Conservation (phyloP, 2,888 invertebrate species). For the Leptopterna dolabrata region DNA sequence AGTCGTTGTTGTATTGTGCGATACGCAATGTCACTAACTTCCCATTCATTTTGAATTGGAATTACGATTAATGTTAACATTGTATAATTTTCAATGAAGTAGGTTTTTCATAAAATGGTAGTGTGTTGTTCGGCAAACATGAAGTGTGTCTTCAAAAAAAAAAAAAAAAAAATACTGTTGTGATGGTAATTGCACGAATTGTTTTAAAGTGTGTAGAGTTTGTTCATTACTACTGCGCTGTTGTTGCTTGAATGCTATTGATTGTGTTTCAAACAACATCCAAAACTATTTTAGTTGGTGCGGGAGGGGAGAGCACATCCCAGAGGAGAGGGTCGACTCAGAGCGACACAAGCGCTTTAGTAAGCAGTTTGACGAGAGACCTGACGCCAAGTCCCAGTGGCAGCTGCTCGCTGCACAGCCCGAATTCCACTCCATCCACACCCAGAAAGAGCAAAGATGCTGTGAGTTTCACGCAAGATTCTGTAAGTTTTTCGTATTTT, state of each 20-base stretch:
- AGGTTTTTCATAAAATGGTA: too few relatives aligned
- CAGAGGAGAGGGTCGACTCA: conserved; percentile 69
- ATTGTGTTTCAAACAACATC: too few relatives aligned
- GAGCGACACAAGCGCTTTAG: conserved; percentile 74
- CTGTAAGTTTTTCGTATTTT: too few relatives aligned
- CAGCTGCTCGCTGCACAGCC: conserved; percentile 64
- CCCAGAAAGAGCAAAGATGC: conserved; percentile 68
- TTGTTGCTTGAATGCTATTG: too few relatives aligned
- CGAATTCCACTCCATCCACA: conserved; percentile 68
- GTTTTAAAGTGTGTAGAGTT: too few relatives aligned
- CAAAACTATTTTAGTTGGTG: conserved; percentile 36
- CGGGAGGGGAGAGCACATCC: conserved; percentile 55
- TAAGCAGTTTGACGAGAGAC: conserved; percentile 74
- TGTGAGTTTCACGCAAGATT: conserved; percentile 54
- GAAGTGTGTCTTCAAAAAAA: not conserved
- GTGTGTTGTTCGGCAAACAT: not conserved
- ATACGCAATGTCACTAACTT: not conserved
- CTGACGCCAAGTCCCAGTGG: conserved; percentile 62
- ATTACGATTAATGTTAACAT: not conserved
- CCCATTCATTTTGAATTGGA: not conserved
- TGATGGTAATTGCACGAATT: not conserved
- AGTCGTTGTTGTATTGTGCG: not conserved
- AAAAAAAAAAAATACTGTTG: not conserved
- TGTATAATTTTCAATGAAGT: not conserved
- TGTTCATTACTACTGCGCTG: too few relatives aligned